Conservation (phyloP, 2,797 vertebrate genomes). For the Dendrocincla fuliginosa region DNA sequence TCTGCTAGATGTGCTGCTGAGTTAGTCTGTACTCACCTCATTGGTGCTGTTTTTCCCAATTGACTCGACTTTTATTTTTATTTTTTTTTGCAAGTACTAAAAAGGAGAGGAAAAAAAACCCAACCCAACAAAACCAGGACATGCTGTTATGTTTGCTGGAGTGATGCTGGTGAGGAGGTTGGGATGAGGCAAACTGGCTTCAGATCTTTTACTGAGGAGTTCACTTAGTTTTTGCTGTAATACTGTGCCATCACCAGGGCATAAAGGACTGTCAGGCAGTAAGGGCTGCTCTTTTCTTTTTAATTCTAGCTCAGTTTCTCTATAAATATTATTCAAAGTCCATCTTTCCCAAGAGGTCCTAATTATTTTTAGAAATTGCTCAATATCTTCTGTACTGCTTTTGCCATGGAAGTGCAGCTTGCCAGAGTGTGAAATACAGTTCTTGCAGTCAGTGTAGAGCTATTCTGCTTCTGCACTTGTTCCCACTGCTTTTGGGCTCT, state of each 20-base stretch:
- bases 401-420: neutral
- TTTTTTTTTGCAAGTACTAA: neutral
- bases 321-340: neutral
- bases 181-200: neutral
- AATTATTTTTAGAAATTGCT: neutral
- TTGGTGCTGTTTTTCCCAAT: neutral
- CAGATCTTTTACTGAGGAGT: neutral
- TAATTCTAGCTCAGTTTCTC: neutral
- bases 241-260: neutral
- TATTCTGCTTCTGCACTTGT: neutral
- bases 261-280: neutral
- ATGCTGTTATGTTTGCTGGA: fast-evolving
- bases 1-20: neutral
- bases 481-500: neutral
- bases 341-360: neutral
- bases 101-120: fast-evolving
- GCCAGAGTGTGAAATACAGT: neutral
- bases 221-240: neutral
- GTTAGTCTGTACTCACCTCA: fast-evolving
- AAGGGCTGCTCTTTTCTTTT: neutral
- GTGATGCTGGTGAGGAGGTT: neutral
- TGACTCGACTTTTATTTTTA: fast-evolving
- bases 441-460: neutral
- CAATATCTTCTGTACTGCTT: neutral
- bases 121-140: fast-evolving